phyloP scores from a whole-genome alignment of 2,113 vertebrate species.

The Scortum barcoo region DNA sequence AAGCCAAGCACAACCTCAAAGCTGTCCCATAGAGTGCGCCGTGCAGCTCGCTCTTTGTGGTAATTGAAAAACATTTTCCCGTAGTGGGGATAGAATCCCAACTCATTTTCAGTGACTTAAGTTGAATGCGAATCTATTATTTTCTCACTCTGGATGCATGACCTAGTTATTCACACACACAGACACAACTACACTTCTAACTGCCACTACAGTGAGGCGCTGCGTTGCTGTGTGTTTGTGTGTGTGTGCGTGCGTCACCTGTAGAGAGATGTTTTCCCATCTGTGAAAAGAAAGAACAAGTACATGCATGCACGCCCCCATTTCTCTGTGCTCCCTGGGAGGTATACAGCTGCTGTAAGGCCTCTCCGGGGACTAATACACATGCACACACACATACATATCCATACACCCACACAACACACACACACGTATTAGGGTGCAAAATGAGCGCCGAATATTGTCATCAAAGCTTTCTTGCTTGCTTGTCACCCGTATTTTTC shows the following conservation, averaged over 20 bases:
- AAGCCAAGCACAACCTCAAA: constrained; percentile 25
- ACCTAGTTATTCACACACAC: constrained; percentile 72
- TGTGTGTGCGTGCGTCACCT: constrained; percentile 57
- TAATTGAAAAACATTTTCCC: constrained; percentile 62
- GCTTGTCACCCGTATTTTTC: constrained; percentile 61
- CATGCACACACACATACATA: constrained; percentile 17
- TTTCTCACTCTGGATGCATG: constrained; percentile 74
- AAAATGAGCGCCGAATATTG: constrained; percentile 41
- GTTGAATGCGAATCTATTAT: constrained; percentile 73
- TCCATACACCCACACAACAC: constrained; percentile 9
- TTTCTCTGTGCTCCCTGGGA: constrained; percentile 62
- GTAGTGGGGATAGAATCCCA: constrained; percentile 41
- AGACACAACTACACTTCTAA: constrained; percentile 14
- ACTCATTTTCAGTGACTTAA: constrained; percentile 68
- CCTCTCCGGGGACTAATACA: constrained; percentile 64
- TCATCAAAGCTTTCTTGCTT: constrained; percentile 62
- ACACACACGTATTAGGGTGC: not conserved
- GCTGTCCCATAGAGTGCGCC: not conserved
- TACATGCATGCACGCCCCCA: constrained; percentile 63
- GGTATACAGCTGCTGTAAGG: constrained; percentile 52
- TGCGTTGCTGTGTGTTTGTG: constrained; percentile 18
- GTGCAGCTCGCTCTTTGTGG: constrained; percentile 21
- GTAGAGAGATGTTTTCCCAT: constrained; percentile 68
- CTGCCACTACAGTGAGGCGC: constrained; percentile 49
- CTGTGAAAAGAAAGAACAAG: constrained; percentile 66